phyloP scores from a whole-genome alignment of 53 echinoderm and acorn worm genomes.

The Henricia sp. region DNA sequence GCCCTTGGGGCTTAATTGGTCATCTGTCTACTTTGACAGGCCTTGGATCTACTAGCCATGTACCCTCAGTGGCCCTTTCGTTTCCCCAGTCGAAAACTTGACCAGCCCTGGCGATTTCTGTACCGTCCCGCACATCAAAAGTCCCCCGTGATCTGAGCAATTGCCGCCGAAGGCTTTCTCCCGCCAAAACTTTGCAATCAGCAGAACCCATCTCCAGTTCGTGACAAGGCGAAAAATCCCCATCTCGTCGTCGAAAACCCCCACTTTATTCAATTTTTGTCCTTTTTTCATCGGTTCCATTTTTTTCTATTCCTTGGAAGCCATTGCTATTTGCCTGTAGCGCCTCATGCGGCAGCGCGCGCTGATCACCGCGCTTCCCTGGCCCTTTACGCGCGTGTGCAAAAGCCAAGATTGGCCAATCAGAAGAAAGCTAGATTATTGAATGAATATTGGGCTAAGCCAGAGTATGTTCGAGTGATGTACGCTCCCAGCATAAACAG shows the following conservation, averaged over 20 bases:
- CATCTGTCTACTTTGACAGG: conserved; percentile 10
- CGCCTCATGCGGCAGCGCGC: not conserved
- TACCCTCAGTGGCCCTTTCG: too few relatives aligned
- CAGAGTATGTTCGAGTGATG: not conserved
- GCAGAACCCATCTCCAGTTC: conserved; percentile 25
- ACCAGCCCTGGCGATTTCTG: not conserved
- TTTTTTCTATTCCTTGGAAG: not conserved
- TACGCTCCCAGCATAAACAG: conserved; percentile 1
- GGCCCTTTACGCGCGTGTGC: conserved; percentile 12
- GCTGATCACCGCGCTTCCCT: not conserved
- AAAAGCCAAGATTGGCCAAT: conserved; percentile 27
- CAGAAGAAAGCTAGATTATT: conserved; percentile 33
- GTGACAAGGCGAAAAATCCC: conserved; percentile 35
- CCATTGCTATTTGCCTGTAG: conserved; percentile 10
- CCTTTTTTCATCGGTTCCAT: not conserved
- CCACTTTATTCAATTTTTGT: not conserved
- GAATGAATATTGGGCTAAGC: conserved; percentile 56
- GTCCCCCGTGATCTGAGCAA: not conserved
- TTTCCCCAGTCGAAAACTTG: not conserved
- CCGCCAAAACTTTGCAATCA: conserved; percentile 12
- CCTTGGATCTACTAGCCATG: too few relatives aligned
- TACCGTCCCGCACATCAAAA: not conserved
- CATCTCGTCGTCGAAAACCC: not conserved
- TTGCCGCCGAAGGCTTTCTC: not conserved
- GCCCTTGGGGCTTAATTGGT: not conserved